Conservation (phyloP, 2,113 vertebrate species). For the Pontoporia blainvillei region DNA sequence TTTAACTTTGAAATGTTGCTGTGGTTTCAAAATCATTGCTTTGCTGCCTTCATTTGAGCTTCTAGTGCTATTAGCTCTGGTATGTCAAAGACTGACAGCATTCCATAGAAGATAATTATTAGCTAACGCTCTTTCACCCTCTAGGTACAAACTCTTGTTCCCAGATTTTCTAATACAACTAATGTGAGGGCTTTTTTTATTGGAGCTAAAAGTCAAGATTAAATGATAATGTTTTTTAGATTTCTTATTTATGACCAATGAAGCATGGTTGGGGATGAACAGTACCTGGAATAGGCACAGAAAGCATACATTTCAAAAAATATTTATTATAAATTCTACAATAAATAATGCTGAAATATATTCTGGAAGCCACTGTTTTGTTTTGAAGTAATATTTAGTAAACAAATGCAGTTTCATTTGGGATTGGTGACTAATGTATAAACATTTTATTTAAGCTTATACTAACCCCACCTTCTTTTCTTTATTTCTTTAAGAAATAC, state of each 20-base stretch:
- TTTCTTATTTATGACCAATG: neutral
- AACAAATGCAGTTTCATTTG: neutral
- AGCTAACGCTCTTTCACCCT: conserved; percentile 64
- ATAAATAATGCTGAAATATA: neutral
- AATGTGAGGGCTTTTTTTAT: conserved; percentile 28
- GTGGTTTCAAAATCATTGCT: conserved; percentile 76
- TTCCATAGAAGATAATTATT: conserved; percentile 76
- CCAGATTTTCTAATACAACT: conserved; percentile 61
- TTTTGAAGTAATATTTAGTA: neutral
- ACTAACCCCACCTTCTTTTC: neutral
- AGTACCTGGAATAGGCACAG: neutral
- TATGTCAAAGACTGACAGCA: conserved; percentile 72
- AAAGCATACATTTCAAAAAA: neutral
- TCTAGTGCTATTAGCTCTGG: conserved; percentile 62
- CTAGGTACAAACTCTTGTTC: conserved; percentile 66
- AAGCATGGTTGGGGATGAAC: neutral
- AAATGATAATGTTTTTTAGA: neutral
- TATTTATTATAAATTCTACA: neutral
- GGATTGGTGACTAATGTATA: neutral
- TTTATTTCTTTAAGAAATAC: neutral
- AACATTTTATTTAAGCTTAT: neutral
- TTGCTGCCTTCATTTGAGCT: conserved; percentile 65
- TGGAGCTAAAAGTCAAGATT: neutral
- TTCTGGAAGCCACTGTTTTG: neutral
- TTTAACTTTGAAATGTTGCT: conserved; percentile 69